phyloP scores from a whole-genome alignment of 2,113 vertebrate species.

The Amia ocellicauda region DNA sequence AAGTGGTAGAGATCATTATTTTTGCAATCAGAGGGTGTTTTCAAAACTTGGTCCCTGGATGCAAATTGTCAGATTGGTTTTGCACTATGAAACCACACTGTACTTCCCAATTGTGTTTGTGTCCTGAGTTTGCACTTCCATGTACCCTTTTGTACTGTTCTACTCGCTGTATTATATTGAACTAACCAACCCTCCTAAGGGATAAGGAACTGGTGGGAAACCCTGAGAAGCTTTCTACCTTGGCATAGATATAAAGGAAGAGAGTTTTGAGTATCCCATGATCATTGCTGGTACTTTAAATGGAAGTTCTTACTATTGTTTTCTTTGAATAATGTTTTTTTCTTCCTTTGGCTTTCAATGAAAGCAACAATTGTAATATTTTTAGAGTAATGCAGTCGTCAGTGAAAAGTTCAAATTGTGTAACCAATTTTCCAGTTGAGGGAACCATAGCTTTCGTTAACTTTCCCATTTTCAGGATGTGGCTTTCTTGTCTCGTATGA shows the following conservation, averaged over 20 bases:
- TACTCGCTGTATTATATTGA: slow-evolving; percentile 33
- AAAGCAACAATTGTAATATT: slow-evolving; percentile 71
- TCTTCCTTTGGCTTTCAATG: slow-evolving; percentile 57
- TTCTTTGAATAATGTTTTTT: slow-evolving; percentile 42
- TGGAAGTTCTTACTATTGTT: slow-evolving; percentile 48
- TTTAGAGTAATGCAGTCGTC: slow-evolving; percentile 60
- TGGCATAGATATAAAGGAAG: slow-evolving; percentile 58
- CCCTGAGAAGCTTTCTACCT: slow-evolving; percentile 50
- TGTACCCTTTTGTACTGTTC: too few relatives aligned
- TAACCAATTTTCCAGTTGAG: slow-evolving; percentile 72
- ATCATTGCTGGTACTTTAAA: slow-evolving; percentile 48
- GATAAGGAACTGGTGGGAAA: slow-evolving; percentile 56
- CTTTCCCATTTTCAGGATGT: slow-evolving; percentile 67
- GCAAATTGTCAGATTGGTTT: too few relatives aligned
- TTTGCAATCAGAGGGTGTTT: too few relatives aligned
- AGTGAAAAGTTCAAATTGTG: slow-evolving; percentile 73
- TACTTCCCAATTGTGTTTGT: neutral
- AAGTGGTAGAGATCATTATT: too few relatives aligned
- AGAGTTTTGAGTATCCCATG: slow-evolving; percentile 50
- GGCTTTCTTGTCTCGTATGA: slow-evolving; percentile 63
- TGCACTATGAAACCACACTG: too few relatives aligned
- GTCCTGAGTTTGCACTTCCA: neutral
- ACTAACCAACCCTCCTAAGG: slow-evolving; percentile 36
- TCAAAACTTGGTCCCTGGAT: too few relatives aligned
- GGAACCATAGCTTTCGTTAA: slow-evolving; percentile 58